Conservation (phyloP, 2,113 vertebrate species). For the Xiphorhynchus elegans region DNA sequence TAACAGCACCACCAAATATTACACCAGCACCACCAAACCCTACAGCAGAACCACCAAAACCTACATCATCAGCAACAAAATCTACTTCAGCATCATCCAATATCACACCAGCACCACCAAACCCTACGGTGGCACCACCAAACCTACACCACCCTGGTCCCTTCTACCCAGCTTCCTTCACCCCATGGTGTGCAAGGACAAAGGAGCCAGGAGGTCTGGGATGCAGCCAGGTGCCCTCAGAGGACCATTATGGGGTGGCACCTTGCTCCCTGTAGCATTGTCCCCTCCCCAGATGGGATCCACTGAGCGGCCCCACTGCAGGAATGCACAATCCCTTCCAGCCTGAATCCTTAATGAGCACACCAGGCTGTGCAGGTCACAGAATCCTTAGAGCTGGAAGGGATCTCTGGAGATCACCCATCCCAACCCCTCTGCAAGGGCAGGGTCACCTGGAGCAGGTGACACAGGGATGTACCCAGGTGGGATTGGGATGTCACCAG, state of each 20-base stretch:
- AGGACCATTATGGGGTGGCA: background rate
- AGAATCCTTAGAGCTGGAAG: background rate
- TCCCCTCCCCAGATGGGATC: background rate
- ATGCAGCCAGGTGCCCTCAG: background rate
- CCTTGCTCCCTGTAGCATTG: background rate
- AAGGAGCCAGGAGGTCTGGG: background rate
- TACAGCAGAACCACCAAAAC: background rate
- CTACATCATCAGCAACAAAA: background rate
- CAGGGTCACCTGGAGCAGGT: background rate
- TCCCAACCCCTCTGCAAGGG: background rate
- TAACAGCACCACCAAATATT: background rate
- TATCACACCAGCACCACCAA: rapidly evolving
- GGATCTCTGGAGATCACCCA: background rate
- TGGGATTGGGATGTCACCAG: background rate
- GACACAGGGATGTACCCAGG: background rate
- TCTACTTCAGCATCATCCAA: too few species aligned
- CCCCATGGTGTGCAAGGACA: rapidly evolving
- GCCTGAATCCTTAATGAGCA: background rate
- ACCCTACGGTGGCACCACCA: rapidly evolving
- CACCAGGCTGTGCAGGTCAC: background rate
- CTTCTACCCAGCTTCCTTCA: background rate
- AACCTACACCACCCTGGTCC: background rate
- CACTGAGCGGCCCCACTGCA: rapidly evolving
- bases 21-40: background rate
- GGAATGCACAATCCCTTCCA: background rate